Base-by-base conservation (phyloP, 2,113 vertebrate species). In the Alligator sinensis region DNA sequence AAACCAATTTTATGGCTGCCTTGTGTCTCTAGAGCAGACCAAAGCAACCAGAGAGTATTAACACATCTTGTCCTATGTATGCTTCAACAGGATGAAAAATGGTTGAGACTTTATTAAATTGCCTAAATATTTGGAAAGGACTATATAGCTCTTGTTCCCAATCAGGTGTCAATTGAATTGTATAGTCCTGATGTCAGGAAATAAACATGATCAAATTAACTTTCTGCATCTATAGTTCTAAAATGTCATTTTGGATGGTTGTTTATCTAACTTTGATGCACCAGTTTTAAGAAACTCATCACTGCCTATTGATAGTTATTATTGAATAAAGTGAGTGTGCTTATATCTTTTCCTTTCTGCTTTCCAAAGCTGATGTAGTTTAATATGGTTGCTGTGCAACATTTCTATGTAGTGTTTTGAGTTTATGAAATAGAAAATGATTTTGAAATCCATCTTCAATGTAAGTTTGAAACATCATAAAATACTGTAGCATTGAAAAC, bases 271-370 rank as follows among this genome's bases (percentile, higher is more conserved):
- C 28, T 90, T 83, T 25, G 80, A 89, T 58, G 21, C 72, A 74
- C 24, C 87, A 94, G 59, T 79, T 94, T 94, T 77, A 91, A 90
- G 89, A 28, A 93, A 83, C 47, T 92, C 38, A 81, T 95, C 55
- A 38, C 74, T 57, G 25, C 88, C 86, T 91, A 38, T 30, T 76
- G 83, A 80, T 83, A 91, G 22, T 75, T 86, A 60, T 28, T 94
- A 30, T 34, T 61, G 60, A 17, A 14, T 25, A 16, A 90, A 90
- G 72, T 91, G 81, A 94, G 77, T 27, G 47, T 87, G 58, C 89
- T 82, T 34, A 84, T 86, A 62, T 59, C 16, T 68, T 25, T 81
- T 28, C 17, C 21, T 77, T 64, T 82, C 30, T 66, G 28, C 54
- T 19, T 19, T 16, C 11, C 24, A 25, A 7, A 90, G 68, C 25